Evolutionary conservation across 2,113 vertebrate genomes (phyloP).

Genomic region (Phalacrocorax aristotelis): DNA sequence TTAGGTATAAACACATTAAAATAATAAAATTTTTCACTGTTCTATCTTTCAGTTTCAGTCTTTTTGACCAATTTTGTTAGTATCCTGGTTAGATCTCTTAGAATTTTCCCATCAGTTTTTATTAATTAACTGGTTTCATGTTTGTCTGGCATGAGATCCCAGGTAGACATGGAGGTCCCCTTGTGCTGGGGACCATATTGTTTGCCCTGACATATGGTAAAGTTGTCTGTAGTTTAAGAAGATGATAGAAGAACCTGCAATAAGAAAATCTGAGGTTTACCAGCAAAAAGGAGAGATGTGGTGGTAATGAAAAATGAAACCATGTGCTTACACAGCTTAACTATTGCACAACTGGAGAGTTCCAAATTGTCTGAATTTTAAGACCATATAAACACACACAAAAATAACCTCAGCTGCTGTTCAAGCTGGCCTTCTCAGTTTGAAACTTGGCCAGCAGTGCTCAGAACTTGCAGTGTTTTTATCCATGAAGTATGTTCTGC

Average conservation of each 20-base stretch:
- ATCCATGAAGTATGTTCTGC: background rate
- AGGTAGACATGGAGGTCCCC: background rate
- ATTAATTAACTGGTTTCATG: background rate
- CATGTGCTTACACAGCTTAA: background rate
- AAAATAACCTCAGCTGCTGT: conserved; percentile 14
- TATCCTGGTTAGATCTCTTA: background rate
- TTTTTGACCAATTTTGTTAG: background rate
- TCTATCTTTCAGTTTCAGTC: background rate
- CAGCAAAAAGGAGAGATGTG: background rate
- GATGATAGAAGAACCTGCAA: background rate
- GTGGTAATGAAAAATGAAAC: background rate
- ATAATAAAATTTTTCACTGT: background rate
- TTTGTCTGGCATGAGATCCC: background rate
- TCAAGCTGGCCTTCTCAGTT: background rate
- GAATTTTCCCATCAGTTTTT: background rate
- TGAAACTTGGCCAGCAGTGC: background rate
- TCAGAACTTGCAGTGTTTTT: background rate
- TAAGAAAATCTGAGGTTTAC: background rate
- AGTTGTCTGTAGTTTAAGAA: background rate
- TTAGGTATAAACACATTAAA: background rate
- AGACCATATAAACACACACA: background rate
- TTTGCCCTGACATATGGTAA: background rate
- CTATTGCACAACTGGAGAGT: background rate
- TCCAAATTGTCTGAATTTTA: conserved; percentile 3
- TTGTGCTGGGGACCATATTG: background rate